Evolutionary conservation across 2,888 invertebrate species (phyloP), one percentile per base, ranked within the genome.

Genomic region (Chirona hameri): DNA sequence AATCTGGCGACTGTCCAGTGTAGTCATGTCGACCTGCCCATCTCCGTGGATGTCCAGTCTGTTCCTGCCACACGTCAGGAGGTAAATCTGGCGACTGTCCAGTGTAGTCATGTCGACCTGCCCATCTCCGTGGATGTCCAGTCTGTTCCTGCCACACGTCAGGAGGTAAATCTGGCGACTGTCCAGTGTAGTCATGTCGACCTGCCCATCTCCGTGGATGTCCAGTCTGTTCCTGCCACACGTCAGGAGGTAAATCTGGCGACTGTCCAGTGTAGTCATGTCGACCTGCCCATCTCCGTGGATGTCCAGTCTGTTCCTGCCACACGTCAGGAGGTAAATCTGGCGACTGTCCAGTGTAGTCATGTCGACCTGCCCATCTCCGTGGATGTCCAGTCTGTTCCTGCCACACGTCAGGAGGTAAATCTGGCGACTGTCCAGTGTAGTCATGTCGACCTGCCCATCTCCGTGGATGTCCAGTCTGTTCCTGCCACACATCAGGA

Each of bases 101-200:
- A 52, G 52, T 52, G 52, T 52, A 52, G 39, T 39, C 18, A 27
- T 21, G 39, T 24, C 24, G 76, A 46, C 0, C 76, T 31, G 76
- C 76, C 76, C 76, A 76, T 24, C 46, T 76, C 76, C 24, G 46
- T 76, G 39, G 76, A 76, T 7, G 76, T 76, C 21, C 76, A 76
- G 76, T 76, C 76, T 0, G 39, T 76, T 24, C 76, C 39, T 5
- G 18, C 0, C 1, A 21, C 9, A 1, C 24, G 24, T 1, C 31
- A 76, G 39, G n/a, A 65, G 65, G 65, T 65, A 52, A 18, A 18
- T 52, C 52, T 18, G 52, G 5, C 18, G 15, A 1, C 15, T 52
- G 52, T 52, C 5, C 52, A 52, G 52, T 52, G 52, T 52, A 52
- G 39, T 39, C 18, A 27, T 21, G 39, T 24, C 24, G 76, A 46